Evolutionary conservation across 1,140 invertebrate species (phyloP).

Genomic region (Protaetia brevitarsis): DNA sequence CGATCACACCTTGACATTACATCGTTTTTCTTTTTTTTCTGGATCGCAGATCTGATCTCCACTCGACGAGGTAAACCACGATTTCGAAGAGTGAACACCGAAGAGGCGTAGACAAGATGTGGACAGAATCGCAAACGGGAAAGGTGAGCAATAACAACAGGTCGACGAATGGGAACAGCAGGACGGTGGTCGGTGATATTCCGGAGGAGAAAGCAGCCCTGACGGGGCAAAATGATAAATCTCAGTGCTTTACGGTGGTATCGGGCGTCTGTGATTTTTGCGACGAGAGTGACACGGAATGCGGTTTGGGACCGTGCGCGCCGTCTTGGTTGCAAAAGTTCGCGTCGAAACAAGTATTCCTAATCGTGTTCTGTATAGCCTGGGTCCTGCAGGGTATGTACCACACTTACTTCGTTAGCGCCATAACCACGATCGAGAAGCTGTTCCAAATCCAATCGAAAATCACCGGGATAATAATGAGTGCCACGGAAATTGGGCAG

Average conservation of each 20-base stretch:
- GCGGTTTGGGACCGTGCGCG: constrained; percentile 67
- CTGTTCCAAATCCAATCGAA: constrained; percentile 93
- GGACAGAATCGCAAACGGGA: constrained; percentile 23
- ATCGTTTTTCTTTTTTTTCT: too few species aligned
- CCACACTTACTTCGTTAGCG: constrained; percentile 93
- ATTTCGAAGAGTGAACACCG: too few species aligned
- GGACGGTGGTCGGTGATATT: constrained; percentile 29
- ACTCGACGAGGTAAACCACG: too few species aligned
- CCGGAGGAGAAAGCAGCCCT: constrained; percentile 39
- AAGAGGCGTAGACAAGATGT: constrained; percentile 30
- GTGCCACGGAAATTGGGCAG: constrained; percentile 92
- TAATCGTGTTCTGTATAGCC: constrained; percentile 82
- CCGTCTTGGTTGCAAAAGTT: constrained; percentile 72
- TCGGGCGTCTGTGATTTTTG: constrained; percentile 28
- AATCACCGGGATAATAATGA: constrained; percentile 89
- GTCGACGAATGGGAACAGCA: constrained; percentile 33
- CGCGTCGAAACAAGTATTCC: constrained; percentile 85
- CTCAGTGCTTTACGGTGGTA: constrained; percentile 31
- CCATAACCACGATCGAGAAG: constrained; percentile 96
- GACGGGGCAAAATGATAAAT: constrained; percentile 29
- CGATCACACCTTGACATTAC: too few species aligned
- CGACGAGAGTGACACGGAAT: constrained; percentile 56
- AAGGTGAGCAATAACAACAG: constrained; percentile 35
- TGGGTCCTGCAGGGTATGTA: constrained; percentile 93
- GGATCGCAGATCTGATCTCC: too few species aligned